These are phyloP conservation scores for Delichon dasypus DNA, from an alignment of 2,797 vertebrate species.

Conservation along the genomic window DNA sequence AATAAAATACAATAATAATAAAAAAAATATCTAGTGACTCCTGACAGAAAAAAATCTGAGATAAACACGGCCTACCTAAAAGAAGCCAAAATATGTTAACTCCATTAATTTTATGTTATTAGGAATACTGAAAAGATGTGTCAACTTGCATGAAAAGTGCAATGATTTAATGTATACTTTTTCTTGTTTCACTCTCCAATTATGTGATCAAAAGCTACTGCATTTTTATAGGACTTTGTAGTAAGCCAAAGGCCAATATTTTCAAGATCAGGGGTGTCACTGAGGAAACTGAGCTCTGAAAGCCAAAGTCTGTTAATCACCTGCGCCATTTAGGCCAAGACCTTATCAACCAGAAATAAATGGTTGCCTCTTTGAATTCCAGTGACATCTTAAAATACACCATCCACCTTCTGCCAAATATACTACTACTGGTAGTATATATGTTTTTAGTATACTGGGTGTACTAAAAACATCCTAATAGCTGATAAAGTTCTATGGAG, in stretches of 20 bases:
- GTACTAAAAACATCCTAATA: not conserved
- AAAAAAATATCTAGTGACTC: not conserved
- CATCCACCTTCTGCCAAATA: not conserved
- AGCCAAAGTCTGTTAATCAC: not conserved
- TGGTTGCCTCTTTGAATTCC: not conserved
- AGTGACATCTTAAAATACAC: not conserved
- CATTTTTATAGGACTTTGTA: not conserved
- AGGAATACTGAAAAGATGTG: not conserved
- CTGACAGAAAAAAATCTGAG: not conserved
- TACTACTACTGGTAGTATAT: not conserved
- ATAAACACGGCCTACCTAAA: not conserved
- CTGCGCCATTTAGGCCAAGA: not conserved
- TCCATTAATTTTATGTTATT: not conserved
- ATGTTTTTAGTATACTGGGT: not conserved
- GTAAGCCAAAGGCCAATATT: not conserved
- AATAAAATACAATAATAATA: not conserved
- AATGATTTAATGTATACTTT: not conserved
- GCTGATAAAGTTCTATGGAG: not conserved
- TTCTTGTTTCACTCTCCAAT: not conserved
- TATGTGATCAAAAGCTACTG: not conserved
- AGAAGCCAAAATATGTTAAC: not conserved
- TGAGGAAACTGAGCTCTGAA: not conserved
- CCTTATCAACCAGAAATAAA: not conserved
- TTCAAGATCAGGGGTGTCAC: not conserved
- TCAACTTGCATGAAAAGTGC: not conserved